These are phyloP conservation scores for Drosophila meridiana DNA, from an alignment of 2,888 invertebrate species.

Conservation along the genomic window DNA sequence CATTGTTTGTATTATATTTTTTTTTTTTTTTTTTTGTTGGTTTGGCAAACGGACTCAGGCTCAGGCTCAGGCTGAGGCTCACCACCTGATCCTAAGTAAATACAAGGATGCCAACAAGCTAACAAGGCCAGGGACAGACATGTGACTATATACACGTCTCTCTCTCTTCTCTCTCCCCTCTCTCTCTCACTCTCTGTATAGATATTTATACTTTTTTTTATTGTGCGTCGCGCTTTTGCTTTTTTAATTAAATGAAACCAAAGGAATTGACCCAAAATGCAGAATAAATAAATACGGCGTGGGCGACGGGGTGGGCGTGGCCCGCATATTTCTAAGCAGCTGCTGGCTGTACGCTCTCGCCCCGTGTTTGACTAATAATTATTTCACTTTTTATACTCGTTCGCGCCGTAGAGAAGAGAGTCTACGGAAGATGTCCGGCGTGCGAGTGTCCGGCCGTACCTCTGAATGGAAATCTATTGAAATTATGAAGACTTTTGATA, in stretches of 20 bases:
- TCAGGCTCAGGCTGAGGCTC: constrained; percentile 28
- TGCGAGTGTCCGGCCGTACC: neutral
- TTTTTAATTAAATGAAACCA: constrained; percentile 85
- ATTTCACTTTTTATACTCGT: constrained; percentile 62
- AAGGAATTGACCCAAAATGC: constrained; percentile 83
- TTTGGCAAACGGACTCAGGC: constrained; percentile 21
- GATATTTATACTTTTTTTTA: constrained; percentile 45
- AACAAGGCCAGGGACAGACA: constrained; percentile 45
- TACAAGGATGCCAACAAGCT: constrained; percentile 62
- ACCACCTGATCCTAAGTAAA: constrained; percentile 85
- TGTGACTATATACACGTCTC: constrained; percentile 52
- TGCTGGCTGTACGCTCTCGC: constrained; percentile 20
- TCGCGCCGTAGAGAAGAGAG: neutral
- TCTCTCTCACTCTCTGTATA: constrained; percentile 1
- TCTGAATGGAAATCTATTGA: too few relatives aligned
- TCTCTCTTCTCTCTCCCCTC: neutral
- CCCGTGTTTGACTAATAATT: constrained; percentile 75
- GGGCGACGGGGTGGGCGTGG: neutral
- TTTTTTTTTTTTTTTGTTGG: constrained; percentile 11
- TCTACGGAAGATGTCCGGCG: neutral
- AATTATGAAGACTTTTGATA: too few relatives aligned
- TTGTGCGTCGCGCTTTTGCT: constrained; percentile 70
- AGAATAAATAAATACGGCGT: constrained; percentile 77
- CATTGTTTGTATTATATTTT: constrained; percentile 59
- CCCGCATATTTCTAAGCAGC: constrained; percentile 54